Evolutionary conservation across 1,140 invertebrate genomes (phyloP), one percentile per base, ranked within the genome.

Genomic region (Diachasmimorpha longicaudata): DNA sequence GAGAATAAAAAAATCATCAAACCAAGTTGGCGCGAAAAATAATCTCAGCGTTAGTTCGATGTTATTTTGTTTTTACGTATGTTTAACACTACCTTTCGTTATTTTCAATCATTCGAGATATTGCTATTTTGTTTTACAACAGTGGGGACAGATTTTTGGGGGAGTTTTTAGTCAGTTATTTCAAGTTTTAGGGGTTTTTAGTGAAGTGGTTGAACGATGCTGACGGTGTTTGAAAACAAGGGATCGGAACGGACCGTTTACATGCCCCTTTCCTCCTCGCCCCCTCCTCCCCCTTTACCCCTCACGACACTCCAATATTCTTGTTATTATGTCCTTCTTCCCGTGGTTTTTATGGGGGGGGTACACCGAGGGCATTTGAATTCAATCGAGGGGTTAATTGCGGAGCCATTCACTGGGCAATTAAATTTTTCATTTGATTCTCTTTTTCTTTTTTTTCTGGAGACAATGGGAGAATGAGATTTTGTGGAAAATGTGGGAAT

Each of bases 31-130:
- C 79, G 74, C 72, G 79, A 78, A 84, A 81, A 83, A 79, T 81
- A 80, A 75, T 83, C 78, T 83, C 81, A 80, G 82, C 78, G 37
- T 75, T 84, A 78, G 78, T 78, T 80, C 83, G 23, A 63, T 14
- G 10, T 25, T 63, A 63, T 63, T 63, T 63, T 63, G 58, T 63
- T 63, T 63, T 25, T 0, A 5, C 16, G 58, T 19, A 25, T 8
- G 21, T 63, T 63, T 25, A 13, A 23, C 11, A 13, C 10, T 4
- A 6, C 11, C 4, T 63, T 63, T 63, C 21, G 11, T 8, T 11
- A 25, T 63, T 63, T 31, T 63, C 11, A 31, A 19, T 1, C 0
- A 13, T 13, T 25, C 23, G 19, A 63, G 58, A 9, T 13, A 63
- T 10, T 6, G 4, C 0, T 63, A 4, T 25, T 63, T 63, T 63